Base-by-base conservation (phyloP, 1,140 invertebrate species). In the Steinernema khuongi region DNA sequence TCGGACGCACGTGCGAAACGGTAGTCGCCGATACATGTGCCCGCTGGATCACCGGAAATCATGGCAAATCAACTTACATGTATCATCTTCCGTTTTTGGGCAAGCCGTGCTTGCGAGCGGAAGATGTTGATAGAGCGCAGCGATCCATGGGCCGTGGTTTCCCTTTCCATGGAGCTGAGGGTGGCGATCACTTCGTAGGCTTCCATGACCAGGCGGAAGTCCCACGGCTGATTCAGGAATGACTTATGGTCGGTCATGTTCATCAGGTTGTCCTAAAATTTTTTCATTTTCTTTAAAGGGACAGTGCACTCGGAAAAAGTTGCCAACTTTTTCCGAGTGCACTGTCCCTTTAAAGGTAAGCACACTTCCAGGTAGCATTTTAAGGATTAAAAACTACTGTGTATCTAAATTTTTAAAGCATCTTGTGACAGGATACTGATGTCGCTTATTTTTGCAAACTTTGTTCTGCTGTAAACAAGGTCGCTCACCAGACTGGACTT, bases 141-240 rank as follows among this genome's bases (percentile, higher is more conserved):
- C 4, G 76, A 70, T 43, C 77, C 77, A 32, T 78, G 75, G n/a
- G 77, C 67, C 22, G 71, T 77, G 7, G 77, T 77, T 19, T 78
- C 77, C 67, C 77, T 31, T 33, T 78, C 77, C 43, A 78, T 41
- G 66, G 71, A 74, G 44, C 44, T 78, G 36, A 71, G 70, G 17
- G 75, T 74, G 1, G 77, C 76, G 7, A 78, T 74, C 67, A 78
- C 68, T 28, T 78, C 77, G 30, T 78, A 78, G 2, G 77, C 75
- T 71, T 78, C 77, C 67, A 78, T 71, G 1, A 77, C 71, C n/a
- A 78, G 41, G 14, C 73, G 67, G 29, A 36, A 75, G 36, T 78
- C 77, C 77, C 77, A 78, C 17, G 68, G 75, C 11, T 68, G 31
- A 1, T 69, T 74, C 67, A 78, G 44, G 31, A 77, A 77, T 18